These are phyloP conservation scores for Troilus luridus DNA, from an alignment of 2,888 invertebrate species.

Conservation along the genomic window DNA sequence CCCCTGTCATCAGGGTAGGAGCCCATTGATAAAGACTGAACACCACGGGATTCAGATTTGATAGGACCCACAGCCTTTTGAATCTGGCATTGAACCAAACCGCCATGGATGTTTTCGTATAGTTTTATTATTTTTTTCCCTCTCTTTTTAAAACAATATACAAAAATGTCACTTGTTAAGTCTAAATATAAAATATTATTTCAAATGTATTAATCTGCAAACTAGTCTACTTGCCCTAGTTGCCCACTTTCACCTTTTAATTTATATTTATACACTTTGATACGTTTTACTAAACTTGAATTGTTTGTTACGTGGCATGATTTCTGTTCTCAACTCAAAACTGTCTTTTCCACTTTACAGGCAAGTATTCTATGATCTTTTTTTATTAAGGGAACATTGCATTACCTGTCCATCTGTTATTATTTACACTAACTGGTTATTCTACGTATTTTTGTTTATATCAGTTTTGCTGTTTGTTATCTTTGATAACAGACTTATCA, in stretches of 20 bases:
- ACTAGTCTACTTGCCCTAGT: not conserved
- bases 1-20: constrained; percentile 8
- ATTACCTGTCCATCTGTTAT: constrained; percentile 34
- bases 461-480: constrained; percentile 4
- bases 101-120: not conserved
- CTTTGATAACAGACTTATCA: not conserved
- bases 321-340: not conserved
- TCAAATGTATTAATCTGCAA: not conserved
- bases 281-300: constrained; percentile 40
- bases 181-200: not conserved
- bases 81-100: not conserved
- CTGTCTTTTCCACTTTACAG: not conserved
- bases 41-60: not conserved
- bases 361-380: not conserved
- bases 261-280: constrained; percentile 13
- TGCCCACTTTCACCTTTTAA: not conserved
- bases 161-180: not conserved
- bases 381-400: not conserved
- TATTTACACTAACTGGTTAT: not conserved
- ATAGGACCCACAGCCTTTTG: constrained; percentile 33
- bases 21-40: constrained; percentile 23
- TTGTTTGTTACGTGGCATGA: constrained; percentile 49
- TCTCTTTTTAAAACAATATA: not conserved
- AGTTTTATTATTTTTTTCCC: not conserved
- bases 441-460: constrained; percentile 6